A percentile compares a stretch with the other conserved stretches of the same genome.
phyloP scores from a whole-genome alignment of 1,140 invertebrate species.

The Nixonia krombeini region DNA sequence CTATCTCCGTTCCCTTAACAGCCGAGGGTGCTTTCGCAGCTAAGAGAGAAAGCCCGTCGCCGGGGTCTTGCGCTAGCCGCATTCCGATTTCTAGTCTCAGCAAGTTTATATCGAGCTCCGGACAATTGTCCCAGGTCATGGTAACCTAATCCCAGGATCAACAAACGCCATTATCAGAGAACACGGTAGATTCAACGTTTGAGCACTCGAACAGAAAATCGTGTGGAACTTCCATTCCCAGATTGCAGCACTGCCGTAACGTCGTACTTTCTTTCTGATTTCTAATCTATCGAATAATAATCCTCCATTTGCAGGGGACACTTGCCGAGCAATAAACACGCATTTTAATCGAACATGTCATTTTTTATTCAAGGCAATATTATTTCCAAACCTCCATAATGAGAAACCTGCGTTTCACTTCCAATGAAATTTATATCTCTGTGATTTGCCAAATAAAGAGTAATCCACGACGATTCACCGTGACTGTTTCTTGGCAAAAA shows the following conservation, averaged over 20 bases:
- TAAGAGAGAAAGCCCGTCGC: constrained; percentile 43
- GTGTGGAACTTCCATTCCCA: constrained; percentile 11
- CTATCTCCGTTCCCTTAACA: constrained; percentile 34
- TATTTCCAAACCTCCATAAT: too few species aligned
- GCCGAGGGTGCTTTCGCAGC: constrained; percentile 34
- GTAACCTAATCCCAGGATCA: constrained; percentile 47
- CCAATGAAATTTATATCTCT: too few species aligned
- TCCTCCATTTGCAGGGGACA: too few species aligned
- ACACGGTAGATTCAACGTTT: constrained; percentile 25
- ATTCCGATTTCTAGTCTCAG: constrained; percentile 45
- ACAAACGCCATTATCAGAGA: constrained; percentile 45
- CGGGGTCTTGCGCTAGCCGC: constrained; percentile 36
- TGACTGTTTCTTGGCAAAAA: too few species aligned
- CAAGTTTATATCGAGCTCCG: constrained; percentile 48
- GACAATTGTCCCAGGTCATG: constrained; percentile 35
- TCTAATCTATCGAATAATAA: too few species aligned
- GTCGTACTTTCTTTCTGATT: too few species aligned
- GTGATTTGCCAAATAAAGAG: too few species aligned
- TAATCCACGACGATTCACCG: too few species aligned
- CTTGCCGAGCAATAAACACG: too few species aligned
- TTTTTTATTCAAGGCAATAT: too few species aligned
- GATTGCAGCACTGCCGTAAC: constrained; percentile 3
- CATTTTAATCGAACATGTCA: too few species aligned
- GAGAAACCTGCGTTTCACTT: too few species aligned
- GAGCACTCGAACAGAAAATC: constrained; percentile 32